Conservation (phyloP, 2,797 vertebrate genomes). For the Poeciliopsis paucimaculata region DNA sequence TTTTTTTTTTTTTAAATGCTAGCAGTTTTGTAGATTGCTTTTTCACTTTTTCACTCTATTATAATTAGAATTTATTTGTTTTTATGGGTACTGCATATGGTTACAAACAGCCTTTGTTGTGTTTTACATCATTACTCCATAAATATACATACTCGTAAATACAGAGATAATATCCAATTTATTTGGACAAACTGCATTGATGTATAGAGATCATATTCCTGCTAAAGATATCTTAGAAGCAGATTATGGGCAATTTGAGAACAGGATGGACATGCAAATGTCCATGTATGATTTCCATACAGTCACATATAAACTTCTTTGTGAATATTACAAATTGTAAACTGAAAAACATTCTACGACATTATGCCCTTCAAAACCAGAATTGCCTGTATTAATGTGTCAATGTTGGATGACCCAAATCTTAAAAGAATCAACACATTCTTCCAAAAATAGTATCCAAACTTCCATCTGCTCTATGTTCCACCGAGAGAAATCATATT, state of each 20-base stretch:
- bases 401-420: conserved; percentile 42
- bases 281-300: neutral
- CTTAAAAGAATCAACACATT: conserved; percentile 57
- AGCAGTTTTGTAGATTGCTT: neutral
- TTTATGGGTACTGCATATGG: neutral
- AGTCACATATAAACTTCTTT: neutral
- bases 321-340: neutral
- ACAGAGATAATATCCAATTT: neutral
- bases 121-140: neutral
- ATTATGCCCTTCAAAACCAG: neutral
- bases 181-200: neutral
- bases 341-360: neutral
- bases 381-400: conserved; percentile 45
- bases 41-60: neutral
- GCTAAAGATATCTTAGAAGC: neutral
- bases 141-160: neutral
- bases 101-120: neutral
- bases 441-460: conserved; percentile 78
- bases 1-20: neutral
- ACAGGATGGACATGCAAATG: neutral
- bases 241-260: neutral
- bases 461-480: conserved; percentile 71
- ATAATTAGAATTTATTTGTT: neutral
- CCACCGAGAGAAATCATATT: conserved; percentile 75
- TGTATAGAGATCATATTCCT: neutral